Conservation (phyloP, 2,797 vertebrate species). For the Myotis findleyi region DNA sequence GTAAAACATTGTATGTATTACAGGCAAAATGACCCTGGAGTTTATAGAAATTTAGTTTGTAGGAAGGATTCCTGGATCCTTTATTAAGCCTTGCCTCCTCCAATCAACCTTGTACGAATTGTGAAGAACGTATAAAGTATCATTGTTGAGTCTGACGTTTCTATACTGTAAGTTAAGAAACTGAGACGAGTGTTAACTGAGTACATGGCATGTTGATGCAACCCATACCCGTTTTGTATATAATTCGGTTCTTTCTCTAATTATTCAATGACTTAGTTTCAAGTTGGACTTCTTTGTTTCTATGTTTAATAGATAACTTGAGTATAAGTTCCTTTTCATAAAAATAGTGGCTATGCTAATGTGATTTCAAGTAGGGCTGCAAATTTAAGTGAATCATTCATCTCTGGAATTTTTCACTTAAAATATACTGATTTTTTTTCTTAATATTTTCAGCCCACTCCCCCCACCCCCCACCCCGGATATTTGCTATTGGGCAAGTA, state of each 20-base stretch:
- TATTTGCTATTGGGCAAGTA: conserved; percentile 45
- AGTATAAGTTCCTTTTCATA: conserved; percentile 23
- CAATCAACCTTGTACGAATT: conserved; percentile 31
- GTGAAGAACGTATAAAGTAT: conserved; percentile 47
- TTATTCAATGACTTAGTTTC: conserved; percentile 35
- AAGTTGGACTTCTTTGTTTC: conserved; percentile 53
- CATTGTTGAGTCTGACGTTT: conserved; percentile 66
- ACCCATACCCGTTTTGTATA: background rate
- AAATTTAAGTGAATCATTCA: conserved; percentile 21
- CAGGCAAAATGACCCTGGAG: conserved; percentile 29
- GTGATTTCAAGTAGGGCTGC: conserved; percentile 39
- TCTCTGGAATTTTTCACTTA: conserved; percentile 33
- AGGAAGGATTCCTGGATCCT: conserved; percentile 37
- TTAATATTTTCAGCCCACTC: background rate
- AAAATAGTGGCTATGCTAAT: conserved; percentile 53
- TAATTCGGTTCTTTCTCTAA: conserved; percentile 41
- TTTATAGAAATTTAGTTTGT: conserved; percentile 62
- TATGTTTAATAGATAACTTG: conserved; percentile 55
- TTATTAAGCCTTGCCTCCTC: conserved; percentile 41
- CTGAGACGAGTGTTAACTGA: conserved; percentile 27
- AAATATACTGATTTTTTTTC: background rate
- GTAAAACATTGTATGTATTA: background rate
- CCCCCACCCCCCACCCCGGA: background rate
- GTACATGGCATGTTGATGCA: conserved; percentile 50
- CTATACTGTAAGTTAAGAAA: conserved; percentile 53